Evolutionary conservation across 2,797 vertebrate species (phyloP), one percentile per base, ranked within the genome.

Genomic region (Tympanoctomys barrerae): DNA sequence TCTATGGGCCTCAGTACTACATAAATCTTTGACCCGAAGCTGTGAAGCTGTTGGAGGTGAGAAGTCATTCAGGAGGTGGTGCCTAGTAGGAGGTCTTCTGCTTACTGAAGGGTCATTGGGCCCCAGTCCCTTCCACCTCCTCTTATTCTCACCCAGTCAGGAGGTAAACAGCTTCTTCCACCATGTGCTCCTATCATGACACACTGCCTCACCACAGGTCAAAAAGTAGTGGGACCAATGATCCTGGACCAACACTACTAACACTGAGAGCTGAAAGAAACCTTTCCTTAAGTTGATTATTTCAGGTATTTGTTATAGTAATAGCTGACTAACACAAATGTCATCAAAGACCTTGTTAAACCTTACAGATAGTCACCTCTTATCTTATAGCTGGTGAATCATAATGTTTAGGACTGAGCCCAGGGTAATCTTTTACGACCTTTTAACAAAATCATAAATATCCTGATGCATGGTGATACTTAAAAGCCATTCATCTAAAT

Each of bases 401-500:
- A 80, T n/a, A 94, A 94, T 10, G 13, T 57, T 33, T 9, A 81
- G 54, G 22, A 59, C 59, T 21, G 31, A 95, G 36, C 90, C 54
- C 2, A 85, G 33, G 19, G 4, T 54, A 59, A 57, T 57, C 54
- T 57, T 57, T 57, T 57, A 57, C 16, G 54, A 57, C 4, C 92
- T 73, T 87, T 95, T 87, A 79, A 83, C 22, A 91, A 89, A 24
- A 59, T 90, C 24, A 13, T 12, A 71, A 62, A 85, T 79, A 90
- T 78, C 83, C n/a, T 86, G 42, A 78, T 75, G 5, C 19, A 52
- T 31, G 70, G n/a, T 9, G 73, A 85, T n/a, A 87, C 81, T 87
- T 95, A 81, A 83, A 94, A 94, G 62, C 8, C 71, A 82, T 8
- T 83, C 21, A 1, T 95, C 33, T 94, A 82, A 92, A 70, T 90